Evolutionary conservation across 2,113 vertebrate species (phyloP).

Genomic region (Carlito syrichta): DNA sequence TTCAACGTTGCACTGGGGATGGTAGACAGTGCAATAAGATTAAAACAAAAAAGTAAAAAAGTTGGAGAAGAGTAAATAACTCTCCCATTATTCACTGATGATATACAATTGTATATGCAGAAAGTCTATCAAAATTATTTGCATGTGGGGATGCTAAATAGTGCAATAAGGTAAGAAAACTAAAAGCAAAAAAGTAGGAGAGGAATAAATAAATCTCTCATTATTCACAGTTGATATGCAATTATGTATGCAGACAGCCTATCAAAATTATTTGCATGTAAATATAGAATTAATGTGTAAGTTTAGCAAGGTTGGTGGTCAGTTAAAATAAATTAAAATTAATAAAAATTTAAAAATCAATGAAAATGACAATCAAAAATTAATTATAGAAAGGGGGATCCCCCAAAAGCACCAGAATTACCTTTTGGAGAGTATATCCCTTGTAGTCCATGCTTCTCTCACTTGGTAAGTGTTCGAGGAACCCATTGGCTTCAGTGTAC

Average conservation of each 20-base stretch:
- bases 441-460: too few species aligned
- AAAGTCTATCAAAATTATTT: not conserved
- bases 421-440: too few species aligned
- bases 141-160: too few species aligned
- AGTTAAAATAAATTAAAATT: not conserved
- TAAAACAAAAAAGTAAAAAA: not conserved
- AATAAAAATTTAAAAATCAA: not conserved
- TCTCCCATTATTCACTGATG: not conserved
- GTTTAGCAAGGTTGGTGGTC: not conserved
- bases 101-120: not conserved
- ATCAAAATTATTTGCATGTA: not conserved
- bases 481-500: too few species aligned
- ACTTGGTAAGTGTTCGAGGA: too few species aligned
- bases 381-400: too few species aligned
- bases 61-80: not conserved
- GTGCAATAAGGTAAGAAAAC: too few species aligned
- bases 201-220: not conserved
- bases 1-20: not conserved
- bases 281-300: not conserved
- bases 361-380: not conserved
- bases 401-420: too few species aligned
- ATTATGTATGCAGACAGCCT: not conserved
- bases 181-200: not conserved
- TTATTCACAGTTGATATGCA: not conserved
- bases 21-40: not conserved